Conservation (phyloP, 2,888 invertebrate genomes). For the Napeogenes sylphis region DNA sequence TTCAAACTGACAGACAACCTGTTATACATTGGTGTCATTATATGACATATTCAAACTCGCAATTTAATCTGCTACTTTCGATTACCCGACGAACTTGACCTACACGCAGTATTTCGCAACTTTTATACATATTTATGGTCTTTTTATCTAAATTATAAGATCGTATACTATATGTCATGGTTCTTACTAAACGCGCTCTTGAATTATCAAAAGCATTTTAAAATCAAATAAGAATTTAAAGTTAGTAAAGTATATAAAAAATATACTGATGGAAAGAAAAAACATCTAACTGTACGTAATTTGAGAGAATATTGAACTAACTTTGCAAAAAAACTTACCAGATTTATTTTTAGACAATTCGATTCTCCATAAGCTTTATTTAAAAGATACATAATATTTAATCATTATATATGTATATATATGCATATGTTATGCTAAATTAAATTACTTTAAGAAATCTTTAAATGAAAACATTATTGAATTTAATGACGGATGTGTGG, state of each 20-base stretch:
- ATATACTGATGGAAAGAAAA: no score
- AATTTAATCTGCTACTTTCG: conserved; percentile 9
- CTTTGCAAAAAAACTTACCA: no score
- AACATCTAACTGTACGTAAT: no score
- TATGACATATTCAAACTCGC: conserved; percentile 1
- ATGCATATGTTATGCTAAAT: no score
- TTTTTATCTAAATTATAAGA: not conserved
- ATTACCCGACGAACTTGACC: conserved; percentile 23
- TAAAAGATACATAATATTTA: no score
- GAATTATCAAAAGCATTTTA: not conserved
- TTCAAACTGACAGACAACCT: not conserved
- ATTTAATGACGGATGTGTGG: not conserved
- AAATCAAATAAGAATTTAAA: not conserved
- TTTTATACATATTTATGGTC: not conserved
- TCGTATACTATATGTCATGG: not conserved
- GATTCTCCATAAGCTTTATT: conserved; percentile 3
- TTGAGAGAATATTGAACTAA: no score
- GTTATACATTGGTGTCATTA: not conserved
- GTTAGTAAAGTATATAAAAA: no score
- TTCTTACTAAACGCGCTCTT: not conserved
- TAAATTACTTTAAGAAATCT: no score
- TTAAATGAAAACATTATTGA: no score
- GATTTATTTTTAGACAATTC: no score
- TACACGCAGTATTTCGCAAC: conserved; percentile 5
- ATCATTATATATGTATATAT: no score